phyloP scores from a whole-genome alignment of 2,797 vertebrate genomes.

The Eptatretus atami region DNA sequence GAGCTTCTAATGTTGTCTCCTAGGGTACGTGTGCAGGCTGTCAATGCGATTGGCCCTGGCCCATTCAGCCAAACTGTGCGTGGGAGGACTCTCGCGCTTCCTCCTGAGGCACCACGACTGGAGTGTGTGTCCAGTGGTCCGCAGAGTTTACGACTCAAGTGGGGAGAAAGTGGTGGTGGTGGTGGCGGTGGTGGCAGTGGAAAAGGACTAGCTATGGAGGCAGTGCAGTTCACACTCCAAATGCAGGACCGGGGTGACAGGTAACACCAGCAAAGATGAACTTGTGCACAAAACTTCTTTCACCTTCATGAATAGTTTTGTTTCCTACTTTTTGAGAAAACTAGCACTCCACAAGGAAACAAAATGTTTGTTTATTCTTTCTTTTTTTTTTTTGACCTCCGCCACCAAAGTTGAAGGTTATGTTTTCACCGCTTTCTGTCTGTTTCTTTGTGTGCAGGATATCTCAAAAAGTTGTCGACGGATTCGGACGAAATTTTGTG shows the following conservation, averaged over 20 bases:
- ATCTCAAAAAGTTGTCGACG: no score
- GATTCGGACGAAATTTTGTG: no score
- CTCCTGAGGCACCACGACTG: slow-evolving; percentile 60
- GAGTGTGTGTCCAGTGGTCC: slow-evolving; percentile 80
- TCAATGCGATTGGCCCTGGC: slow-evolving; percentile 68
- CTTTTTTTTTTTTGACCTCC: no score
- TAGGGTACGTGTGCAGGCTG: slow-evolving; percentile 81
- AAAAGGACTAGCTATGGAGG: slow-evolving; percentile 34
- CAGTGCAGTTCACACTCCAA: slow-evolving; percentile 68
- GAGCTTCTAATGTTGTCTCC: background rate
- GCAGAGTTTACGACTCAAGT: slow-evolving; percentile 87
- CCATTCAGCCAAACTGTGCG: slow-evolving; percentile 87
- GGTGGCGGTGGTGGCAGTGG: slow-evolving; percentile 11
- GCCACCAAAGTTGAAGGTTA: no score
- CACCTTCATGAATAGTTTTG: no score
- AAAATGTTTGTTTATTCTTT: no score
- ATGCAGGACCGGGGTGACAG: slow-evolving; percentile 72
- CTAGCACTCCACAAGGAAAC: no score
- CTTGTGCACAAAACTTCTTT: no score
- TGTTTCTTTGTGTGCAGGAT: no score
- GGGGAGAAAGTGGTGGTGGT: slow-evolving; percentile 28
- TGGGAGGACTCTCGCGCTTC: slow-evolving; percentile 81
- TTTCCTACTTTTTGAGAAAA: no score
- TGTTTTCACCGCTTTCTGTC: no score
- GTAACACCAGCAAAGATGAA: slow-evolving; percentile 15